Conservation (phyloP, 2,797 vertebrate species). For the Crocidura indochinensis region DNA sequence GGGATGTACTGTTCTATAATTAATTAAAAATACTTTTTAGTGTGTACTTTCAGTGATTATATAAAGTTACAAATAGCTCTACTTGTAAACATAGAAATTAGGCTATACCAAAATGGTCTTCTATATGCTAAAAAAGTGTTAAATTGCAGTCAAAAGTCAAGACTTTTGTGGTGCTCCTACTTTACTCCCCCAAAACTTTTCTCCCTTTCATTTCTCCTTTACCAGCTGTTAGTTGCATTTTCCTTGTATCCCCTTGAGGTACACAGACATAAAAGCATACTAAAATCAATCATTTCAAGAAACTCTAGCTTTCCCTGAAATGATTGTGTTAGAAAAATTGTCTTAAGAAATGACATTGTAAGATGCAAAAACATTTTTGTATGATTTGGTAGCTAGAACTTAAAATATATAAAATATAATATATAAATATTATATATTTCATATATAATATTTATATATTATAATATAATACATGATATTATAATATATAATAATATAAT, state of each 20-base stretch:
- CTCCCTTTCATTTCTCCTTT: not conserved
- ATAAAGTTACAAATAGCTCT: constrained; percentile 85
- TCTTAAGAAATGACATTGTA: constrained; percentile 44
- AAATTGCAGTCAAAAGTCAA: constrained; percentile 49
- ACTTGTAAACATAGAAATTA: constrained; percentile 74
- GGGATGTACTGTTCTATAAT: constrained; percentile 82
- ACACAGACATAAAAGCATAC: not conserved
- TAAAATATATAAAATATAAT: too few species aligned
- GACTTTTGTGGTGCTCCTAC: constrained; percentile 34
- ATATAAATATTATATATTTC: too few species aligned
- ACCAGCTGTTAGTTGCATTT: not conserved
- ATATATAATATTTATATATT: too few species aligned
- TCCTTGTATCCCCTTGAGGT: not conserved
- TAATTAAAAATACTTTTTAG: constrained; percentile 69
- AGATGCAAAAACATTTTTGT: constrained; percentile 51
- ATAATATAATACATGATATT: too few species aligned
- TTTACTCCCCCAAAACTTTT: constrained; percentile 34
- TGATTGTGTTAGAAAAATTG: not conserved
- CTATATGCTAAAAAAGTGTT: constrained; percentile 52
- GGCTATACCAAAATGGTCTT: constrained; percentile 67
- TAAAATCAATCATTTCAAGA: not conserved
- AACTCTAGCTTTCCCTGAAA: constrained; percentile 33
- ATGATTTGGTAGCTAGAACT: constrained; percentile 40
- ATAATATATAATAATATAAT: too few species aligned
- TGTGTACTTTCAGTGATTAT: constrained; percentile 83